Evolutionary conservation across 2,888 invertebrate genomes (phyloP).

Genomic region (Isoperla grammatica): DNA sequence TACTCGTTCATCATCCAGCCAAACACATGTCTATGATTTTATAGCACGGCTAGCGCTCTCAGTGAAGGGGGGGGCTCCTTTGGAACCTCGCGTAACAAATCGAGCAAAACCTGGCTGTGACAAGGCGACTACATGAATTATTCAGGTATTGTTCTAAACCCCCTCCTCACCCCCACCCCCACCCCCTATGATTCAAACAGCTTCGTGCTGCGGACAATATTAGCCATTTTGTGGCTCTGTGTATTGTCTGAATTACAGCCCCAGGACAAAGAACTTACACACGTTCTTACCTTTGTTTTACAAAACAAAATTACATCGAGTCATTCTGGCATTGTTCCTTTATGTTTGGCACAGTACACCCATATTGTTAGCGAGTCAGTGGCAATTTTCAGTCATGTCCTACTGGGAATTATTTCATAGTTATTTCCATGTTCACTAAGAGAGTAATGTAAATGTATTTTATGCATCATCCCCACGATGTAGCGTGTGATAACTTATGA

Average conservation of each 20-base stretch:
- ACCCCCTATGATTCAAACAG: slow-evolving; percentile 8
- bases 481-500: too few relatives aligned
- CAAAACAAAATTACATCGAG: too few relatives aligned
- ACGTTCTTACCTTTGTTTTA: too few relatives aligned
- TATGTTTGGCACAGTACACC: too few relatives aligned
- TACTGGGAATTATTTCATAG: too few relatives aligned
- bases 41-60: slow-evolving; percentile 17
- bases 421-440: too few relatives aligned
- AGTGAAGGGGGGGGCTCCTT: slow-evolving; percentile 17
- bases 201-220: neutral
- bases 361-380: too few relatives aligned
- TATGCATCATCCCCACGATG: too few relatives aligned
- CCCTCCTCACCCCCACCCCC: neutral
- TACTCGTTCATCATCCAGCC: slow-evolving; percentile 23
- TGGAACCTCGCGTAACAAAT: slow-evolving; percentile 27
- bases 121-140: slow-evolving; percentile 31
- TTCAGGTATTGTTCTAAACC: slow-evolving; percentile 28
- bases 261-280: neutral
- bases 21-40: slow-evolving; percentile 31
- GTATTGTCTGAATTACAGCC: neutral
- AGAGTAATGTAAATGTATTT: too few relatives aligned
- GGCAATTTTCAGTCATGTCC: too few relatives aligned
- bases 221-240: neutral
- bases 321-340: too few relatives aligned
- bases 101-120: slow-evolving; percentile 32